Conservation (phyloP, 2,888 invertebrate species). For the Nesidiocoris tenuis region DNA sequence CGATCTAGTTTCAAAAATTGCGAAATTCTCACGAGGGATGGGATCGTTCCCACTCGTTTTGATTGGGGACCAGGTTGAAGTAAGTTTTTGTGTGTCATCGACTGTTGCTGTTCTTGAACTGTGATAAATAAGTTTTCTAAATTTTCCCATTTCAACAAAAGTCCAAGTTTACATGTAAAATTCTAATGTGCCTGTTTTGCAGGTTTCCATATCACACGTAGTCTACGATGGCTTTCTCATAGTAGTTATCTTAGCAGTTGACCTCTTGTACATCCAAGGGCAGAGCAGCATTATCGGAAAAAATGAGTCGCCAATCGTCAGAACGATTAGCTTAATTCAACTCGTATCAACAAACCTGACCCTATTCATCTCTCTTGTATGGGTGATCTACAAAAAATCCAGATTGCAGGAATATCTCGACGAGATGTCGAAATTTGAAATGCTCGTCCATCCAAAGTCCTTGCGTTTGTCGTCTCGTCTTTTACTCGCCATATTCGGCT, state of each 20-base stretch:
- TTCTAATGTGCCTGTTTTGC: too few relatives aligned
- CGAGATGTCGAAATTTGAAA: not conserved
- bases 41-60: not conserved
- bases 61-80: not conserved
- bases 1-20: too few relatives aligned
- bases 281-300: too few relatives aligned
- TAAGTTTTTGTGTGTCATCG: too few relatives aligned
- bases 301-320: not conserved
- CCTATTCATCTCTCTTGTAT: not conserved
- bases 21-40: too few relatives aligned
- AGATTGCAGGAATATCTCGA: not conserved
- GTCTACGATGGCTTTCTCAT: not conserved
- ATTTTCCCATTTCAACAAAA: too few relatives aligned
- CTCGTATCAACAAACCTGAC: not conserved
- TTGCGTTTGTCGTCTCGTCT: too few relatives aligned
- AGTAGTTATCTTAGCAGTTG: not conserved
- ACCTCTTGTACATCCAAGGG: not conserved
- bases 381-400: not conserved
- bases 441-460: not conserved
- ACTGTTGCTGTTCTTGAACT: too few relatives aligned
- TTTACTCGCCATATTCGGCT: too few relatives aligned
- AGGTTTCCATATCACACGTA: not conserved
- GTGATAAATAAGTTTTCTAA: too few relatives aligned
- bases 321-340: too few relatives aligned
- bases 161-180: too few relatives aligned